Evolutionary conservation across 2,113 vertebrate species (phyloP), one percentile per base, ranked within the genome.

Genomic region (Noturus placidus): DNA sequence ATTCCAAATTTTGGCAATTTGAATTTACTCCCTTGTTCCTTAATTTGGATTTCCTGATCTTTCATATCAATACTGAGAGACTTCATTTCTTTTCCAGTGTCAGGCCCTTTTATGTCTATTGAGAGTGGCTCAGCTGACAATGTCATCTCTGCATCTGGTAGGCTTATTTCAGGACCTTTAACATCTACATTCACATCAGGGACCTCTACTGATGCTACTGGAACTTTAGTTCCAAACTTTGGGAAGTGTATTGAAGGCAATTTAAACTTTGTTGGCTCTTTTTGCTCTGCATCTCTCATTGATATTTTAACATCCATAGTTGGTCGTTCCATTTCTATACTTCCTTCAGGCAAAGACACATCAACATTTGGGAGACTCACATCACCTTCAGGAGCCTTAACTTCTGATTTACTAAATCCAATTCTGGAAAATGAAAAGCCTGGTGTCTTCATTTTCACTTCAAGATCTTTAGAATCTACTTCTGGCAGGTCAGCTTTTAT

Each of bases 361-460:
- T 90, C 81, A 79, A 30, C 61, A 52, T 85, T 52, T 82, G 90
- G 87, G 5, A 90, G 86, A 35, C 30, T 77, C 8, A 87, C 56
- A 42, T 91, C 82, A 69, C 27, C 67, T 63, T 91, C 82, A 86
- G 92, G 57, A 25, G 33, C 9, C 61, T 92, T 90, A 22, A 86
- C 57, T 76, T 91, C 93, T 86, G 90, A 59, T 89, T 92, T 93
- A 87, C 92, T 91, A 82, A 94, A 93, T 83, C 93, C 93, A 91
- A 94, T 87, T 83, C 13, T 92, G 0, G 93, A 89, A 59, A 94
- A 61, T 67, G 92, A 92, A 84, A 94, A 91, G 72, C 86, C 89
- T 83, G 87, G 17, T 76, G 90, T 93, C 72, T 94, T 94, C 3
- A 89, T 59, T 91, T 93, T 93, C 22, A 89, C 63, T 78, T 93